A percentile compares a stretch with the other conserved stretches of the same genome.
Conservation (phyloP, 2,797 vertebrate genomes). For the Chelon labrosus region DNA sequence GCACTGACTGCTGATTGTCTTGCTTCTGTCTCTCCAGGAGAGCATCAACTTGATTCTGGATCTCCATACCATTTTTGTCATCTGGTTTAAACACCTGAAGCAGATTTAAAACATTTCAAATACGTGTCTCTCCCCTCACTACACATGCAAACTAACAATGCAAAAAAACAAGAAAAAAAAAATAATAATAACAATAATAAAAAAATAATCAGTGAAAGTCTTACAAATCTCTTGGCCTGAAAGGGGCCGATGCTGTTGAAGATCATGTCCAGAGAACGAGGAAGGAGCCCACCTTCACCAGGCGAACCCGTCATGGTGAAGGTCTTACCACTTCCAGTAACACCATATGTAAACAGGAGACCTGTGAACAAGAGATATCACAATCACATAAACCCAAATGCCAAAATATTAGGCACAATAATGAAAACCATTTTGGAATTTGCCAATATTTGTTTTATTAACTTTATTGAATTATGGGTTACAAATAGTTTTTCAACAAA, state of each 20-base stretch:
- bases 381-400: too few species aligned
- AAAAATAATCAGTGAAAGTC: constrained; percentile 48
- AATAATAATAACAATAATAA: not conserved
- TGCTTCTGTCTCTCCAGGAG: constrained; percentile 94
- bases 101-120: not conserved
- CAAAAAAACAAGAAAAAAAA: not conserved
- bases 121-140: not conserved
- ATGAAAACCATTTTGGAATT: too few species aligned
- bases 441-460: too few species aligned
- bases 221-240: constrained; percentile 96
- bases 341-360: constrained; percentile 96
- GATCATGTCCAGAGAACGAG: constrained; percentile 93
- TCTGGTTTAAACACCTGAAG: constrained; percentile 95
- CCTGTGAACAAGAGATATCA: constrained; percentile 78
- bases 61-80: constrained; percentile 96
- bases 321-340: constrained; percentile 97
- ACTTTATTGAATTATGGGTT: too few species aligned
- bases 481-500: not conserved
- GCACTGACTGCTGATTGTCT: constrained; percentile 82
- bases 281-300: constrained; percentile 94
- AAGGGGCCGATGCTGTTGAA: constrained; percentile 95
- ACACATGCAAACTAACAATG: too few species aligned
- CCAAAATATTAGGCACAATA: too few species aligned
- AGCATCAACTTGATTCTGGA: constrained; percentile 94
- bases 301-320: constrained; percentile 96